Evolutionary conservation across 2,888 invertebrate species (phyloP).

Genomic region (Epistrophella euchroma): DNA sequence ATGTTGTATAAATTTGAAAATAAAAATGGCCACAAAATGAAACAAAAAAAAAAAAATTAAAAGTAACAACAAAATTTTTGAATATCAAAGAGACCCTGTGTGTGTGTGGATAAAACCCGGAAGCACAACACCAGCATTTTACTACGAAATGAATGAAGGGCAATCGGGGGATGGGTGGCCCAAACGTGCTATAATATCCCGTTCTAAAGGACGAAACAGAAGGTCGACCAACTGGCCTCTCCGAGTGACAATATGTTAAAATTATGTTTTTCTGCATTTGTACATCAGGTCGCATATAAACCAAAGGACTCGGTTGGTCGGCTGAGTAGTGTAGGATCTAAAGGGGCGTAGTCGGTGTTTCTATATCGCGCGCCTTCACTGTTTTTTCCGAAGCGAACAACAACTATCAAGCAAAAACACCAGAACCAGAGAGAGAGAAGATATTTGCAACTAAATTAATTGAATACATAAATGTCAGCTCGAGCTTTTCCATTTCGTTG

Average conservation of each 20-base stretch:
- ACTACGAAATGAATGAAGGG: constrained; percentile 14
- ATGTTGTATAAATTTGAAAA: constrained; percentile 39
- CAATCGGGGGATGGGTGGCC: not conserved
- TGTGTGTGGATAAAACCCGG: constrained; percentile 56
- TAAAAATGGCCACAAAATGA: constrained; percentile 36
- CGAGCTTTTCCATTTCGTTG: constrained; percentile 78
- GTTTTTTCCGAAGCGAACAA: constrained; percentile 41
- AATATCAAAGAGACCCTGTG: constrained; percentile 66
- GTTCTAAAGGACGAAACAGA: constrained; percentile 30
- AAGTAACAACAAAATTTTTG: constrained; percentile 62
- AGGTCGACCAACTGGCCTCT: constrained; percentile 44
- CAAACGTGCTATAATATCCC: not conserved
- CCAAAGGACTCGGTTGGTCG: constrained; percentile 41
- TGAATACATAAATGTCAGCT: constrained; percentile 78
- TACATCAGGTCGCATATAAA: constrained; percentile 71
- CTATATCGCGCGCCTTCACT: constrained; percentile 52
- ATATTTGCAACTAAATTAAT: constrained; percentile 78
- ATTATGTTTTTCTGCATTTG: constrained; percentile 76
- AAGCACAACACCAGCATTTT: constrained; percentile 56
- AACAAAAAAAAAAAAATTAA: constrained; percentile 1
- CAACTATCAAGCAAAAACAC: constrained; percentile 61
- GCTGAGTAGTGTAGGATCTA: not conserved
- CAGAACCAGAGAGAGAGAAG: constrained; percentile 31
- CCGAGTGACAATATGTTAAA: constrained; percentile 75
- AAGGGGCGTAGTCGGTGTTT: constrained; percentile 31